Evolutionary conservation across 2,113 vertebrate genomes (phyloP).

Genomic region (Notarius quadriscutis): DNA sequence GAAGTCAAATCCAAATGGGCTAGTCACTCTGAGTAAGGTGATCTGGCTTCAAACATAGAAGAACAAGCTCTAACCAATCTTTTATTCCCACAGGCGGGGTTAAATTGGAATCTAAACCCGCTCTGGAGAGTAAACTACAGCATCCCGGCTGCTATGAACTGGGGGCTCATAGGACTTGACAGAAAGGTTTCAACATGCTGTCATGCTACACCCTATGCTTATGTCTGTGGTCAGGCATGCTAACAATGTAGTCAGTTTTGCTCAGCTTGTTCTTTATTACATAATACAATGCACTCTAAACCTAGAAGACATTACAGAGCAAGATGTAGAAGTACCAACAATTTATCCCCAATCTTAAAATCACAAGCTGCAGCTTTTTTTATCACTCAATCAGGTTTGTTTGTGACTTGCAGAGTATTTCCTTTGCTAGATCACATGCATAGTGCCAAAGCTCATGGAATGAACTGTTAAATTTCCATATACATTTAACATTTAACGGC

Average conservation of each 20-base stretch:
- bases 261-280: not conserved
- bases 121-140: not conserved
- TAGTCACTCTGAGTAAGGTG: not conserved
- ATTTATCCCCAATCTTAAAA: not conserved
- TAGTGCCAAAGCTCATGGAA: not conserved
- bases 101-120: not conserved
- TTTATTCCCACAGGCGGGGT: not conserved
- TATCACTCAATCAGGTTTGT: not conserved
- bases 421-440: not conserved
- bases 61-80: not conserved
- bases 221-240: not conserved
- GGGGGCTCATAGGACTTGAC: not conserved
- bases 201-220: not conserved
- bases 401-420: not conserved
- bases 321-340: not conserved
- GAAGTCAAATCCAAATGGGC: not conserved
- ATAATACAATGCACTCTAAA: not conserved
- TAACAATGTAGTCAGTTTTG: not conserved
- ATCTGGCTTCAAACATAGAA: not conserved
- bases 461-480: not conserved
- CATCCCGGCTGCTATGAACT: not conserved
- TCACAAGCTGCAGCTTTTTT: not conserved
- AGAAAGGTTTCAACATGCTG: not conserved
- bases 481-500: not conserved
- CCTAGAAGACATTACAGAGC: not conserved